A percentile compares a stretch with the other conserved stretches of the same genome.
Conservation (phyloP, 2,113 vertebrate species). For the Furnarius figulus region DNA sequence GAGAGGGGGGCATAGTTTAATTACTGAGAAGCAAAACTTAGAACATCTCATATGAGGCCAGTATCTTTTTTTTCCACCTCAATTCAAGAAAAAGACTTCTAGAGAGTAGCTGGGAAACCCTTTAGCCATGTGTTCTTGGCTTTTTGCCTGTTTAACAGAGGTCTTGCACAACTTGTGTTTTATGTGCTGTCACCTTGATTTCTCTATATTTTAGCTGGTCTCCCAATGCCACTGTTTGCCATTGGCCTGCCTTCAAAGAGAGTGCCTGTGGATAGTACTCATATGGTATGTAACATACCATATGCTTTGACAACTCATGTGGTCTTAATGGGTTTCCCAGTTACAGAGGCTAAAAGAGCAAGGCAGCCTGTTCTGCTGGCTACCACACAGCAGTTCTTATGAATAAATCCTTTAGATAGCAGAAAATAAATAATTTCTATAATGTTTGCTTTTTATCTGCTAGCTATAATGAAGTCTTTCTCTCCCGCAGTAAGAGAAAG, state of each 20-base stretch:
- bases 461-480: conserved; percentile 50
- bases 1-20: background rate
- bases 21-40: background rate
- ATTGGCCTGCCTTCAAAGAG: conserved; percentile 33
- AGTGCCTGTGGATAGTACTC: conserved; percentile 23
- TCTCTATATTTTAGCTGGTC: conserved; percentile 33
- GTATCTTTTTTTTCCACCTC: background rate
- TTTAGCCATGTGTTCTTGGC: background rate
- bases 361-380: conserved; percentile 17
- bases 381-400: conserved; percentile 12
- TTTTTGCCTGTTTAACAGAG: conserved; percentile 5
- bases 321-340: conserved; percentile 63
- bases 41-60: background rate
- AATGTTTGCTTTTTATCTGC: conserved; percentile 50
- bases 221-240: conserved; percentile 48
- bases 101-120: background rate
- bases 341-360: conserved; percentile 45
- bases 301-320: conserved; percentile 57
- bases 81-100: background rate
- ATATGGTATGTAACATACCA: background rate
- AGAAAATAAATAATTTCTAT: conserved; percentile 46
- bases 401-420: conserved; percentile 57
- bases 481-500: background rate
- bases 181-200: conserved; percentile 40
- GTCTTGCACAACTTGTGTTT: conserved; percentile 31